phyloP scores from a whole-genome alignment of 2,888 invertebrate genomes.

The Nomada ruficornis region DNA sequence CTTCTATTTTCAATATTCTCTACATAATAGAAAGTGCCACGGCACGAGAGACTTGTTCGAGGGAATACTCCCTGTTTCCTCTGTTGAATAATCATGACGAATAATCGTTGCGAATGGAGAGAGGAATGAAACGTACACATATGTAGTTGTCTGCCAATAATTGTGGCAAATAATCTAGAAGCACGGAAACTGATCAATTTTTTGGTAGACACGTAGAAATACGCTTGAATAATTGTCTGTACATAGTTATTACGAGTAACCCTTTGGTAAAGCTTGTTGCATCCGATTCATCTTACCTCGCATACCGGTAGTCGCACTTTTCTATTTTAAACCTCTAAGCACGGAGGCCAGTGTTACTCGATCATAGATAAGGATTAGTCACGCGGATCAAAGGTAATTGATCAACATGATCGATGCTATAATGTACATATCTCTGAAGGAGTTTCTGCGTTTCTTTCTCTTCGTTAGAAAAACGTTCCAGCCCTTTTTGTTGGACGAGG shows the following conservation, averaged over 20 bases:
- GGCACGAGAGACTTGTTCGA: neutral
- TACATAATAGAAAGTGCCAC: neutral
- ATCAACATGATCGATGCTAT: constrained; percentile 63
- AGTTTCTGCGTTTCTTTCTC: neutral
- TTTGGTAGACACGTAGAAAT: too few relatives aligned
- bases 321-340: constrained; percentile 45
- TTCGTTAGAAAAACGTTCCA: neutral
- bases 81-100: neutral
- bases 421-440: neutral
- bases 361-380: constrained; percentile 61
- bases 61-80: neutral
- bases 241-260: constrained; percentile 29
- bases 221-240: neutral
- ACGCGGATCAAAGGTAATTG: constrained; percentile 60
- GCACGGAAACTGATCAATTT: too few relatives aligned
- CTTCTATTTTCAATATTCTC: constrained; percentile 47
- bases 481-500: constrained; percentile 9
- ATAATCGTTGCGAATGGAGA: too few relatives aligned
- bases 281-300: constrained; percentile 42
- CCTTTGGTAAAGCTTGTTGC: constrained; percentile 1
- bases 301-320: constrained; percentile 24
- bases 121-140: neutral
- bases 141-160: neutral
- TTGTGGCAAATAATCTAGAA: neutral
- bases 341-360: neutral